phyloP scores from a whole-genome alignment of 1,140 invertebrate species.

The Globodera ellingtonae region DNA sequence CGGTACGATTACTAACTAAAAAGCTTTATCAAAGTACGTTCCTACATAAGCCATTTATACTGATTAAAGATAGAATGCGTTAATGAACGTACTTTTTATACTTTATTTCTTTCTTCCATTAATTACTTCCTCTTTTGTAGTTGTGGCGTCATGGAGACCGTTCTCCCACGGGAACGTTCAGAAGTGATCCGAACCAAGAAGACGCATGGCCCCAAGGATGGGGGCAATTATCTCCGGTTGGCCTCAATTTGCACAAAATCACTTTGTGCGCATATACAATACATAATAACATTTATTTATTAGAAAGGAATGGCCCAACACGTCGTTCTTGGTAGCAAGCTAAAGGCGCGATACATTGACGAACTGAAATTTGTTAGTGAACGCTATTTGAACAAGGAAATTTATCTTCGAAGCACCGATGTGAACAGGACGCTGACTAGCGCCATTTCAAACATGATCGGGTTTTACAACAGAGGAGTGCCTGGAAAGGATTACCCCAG shows the following conservation, averaged over 20 bases:
- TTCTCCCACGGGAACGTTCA: constrained; percentile 18
- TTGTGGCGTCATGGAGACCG: constrained; percentile 35
- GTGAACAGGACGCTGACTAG: constrained; percentile 44
- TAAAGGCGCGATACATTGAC: constrained; percentile 38
- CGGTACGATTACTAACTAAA: background rate
- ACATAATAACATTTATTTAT: background rate
- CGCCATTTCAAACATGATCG: constrained; percentile 45
- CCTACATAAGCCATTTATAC: no score
- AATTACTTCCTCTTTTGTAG: constrained; percentile 12
- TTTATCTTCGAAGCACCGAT: constrained; percentile 40
- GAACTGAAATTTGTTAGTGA: constrained; percentile 26
- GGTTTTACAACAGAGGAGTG: constrained; percentile 32
- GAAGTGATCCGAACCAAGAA: constrained; percentile 30
- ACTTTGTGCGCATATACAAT: background rate
- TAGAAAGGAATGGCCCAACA: constrained; percentile 48
- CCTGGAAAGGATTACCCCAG: constrained; percentile 36
- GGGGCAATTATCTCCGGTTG: constrained; percentile 35
- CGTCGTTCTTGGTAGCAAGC: constrained; percentile 37
- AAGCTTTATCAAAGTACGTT: background rate
- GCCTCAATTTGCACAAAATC: background rate
- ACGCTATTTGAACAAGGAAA: constrained; percentile 33
- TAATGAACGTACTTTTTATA: background rate
- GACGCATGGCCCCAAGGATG: constrained; percentile 31
- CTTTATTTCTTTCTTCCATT: background rate
- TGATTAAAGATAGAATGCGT: no score